Evolutionary conservation across 2,888 invertebrate species (phyloP), one percentile per base, ranked within the genome.

Genomic region (Aphodius granarius): DNA sequence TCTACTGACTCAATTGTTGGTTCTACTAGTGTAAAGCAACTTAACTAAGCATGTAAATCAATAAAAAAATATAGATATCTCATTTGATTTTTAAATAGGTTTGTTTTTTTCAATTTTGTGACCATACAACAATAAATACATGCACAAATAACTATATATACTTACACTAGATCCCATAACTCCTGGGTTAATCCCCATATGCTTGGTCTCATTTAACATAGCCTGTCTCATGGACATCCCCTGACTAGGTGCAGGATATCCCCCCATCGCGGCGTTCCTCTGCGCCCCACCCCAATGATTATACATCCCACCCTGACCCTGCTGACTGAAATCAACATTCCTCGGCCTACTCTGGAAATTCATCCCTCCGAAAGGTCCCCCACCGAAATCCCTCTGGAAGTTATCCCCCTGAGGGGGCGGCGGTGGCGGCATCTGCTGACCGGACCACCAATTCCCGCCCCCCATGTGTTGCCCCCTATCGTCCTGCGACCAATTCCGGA

Each of bases 161-260:
- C 78, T 78, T 63, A 78, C 78, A 63, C 75, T 78, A 65, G 18
- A 66, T 13, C 43, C 65, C 16, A 73, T 43, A 18, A 43, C 15
- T 5, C 18, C 23, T 9, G 43, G 2, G 13, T 43, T 43, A 43
- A 79, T 16, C 62, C 77, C 66, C 77, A 81, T 23, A 78, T 81
- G 79, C 77, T 83, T 83, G 2, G 85, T 84, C 79, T 87, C 87
- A 75, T 87, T 87, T 62, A 87, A 75, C 87, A 87, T 87, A 1
- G 86, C 85, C 77, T 87, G 87, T 68, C 87, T 78, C 81, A 86
- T 84, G 0, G 86, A 85, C 81, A 86, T 82, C 5, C 78, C 80
- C 71, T 81, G 81, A 73, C 71, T 82, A 76, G 75, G 75, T 15
- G 71, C 18, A 19, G 72, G 68, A 43, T 71, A 74, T 18, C 72